Conservation (phyloP, 64 coral and sea anemone species). For the Hydrozoanthus tunicans region DNA sequence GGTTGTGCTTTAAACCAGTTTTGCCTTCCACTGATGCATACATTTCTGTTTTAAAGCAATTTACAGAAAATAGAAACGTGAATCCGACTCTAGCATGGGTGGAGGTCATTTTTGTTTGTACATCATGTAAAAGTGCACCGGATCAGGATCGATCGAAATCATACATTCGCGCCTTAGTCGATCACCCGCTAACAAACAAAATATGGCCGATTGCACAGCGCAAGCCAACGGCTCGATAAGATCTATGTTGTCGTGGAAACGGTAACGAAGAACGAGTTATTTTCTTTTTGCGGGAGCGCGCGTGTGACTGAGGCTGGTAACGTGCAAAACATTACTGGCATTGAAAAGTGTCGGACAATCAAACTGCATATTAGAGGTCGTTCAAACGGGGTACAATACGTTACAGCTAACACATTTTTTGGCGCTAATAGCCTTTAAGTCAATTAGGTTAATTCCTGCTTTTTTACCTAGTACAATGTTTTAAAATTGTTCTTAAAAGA, state of each 20-base stretch:
- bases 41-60: conserved; percentile 34
- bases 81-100: conserved; percentile 24
- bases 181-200: no score
- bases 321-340: neutral
- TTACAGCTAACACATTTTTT: no score
- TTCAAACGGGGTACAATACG: conserved; percentile 6
- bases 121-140: conserved; percentile 55
- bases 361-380: neutral
- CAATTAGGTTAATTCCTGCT: no score
- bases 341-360: neutral
- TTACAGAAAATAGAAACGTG: conserved; percentile 42
- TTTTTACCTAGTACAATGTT: no score
- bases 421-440: no score
- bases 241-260: no score
- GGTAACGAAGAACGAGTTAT: no score
- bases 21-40: neutral
- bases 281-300: neutral
- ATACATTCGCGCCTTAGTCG: no score
- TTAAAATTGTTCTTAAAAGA: no score
- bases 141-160: conserved; percentile 17
- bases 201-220: no score
- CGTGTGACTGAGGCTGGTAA: neutral
- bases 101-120: conserved; percentile 14
- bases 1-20: conserved; percentile 53
- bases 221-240: no score